Evolutionary conservation across 2,888 invertebrate species (phyloP).

Genomic region (Masnerella sp.): DNA sequence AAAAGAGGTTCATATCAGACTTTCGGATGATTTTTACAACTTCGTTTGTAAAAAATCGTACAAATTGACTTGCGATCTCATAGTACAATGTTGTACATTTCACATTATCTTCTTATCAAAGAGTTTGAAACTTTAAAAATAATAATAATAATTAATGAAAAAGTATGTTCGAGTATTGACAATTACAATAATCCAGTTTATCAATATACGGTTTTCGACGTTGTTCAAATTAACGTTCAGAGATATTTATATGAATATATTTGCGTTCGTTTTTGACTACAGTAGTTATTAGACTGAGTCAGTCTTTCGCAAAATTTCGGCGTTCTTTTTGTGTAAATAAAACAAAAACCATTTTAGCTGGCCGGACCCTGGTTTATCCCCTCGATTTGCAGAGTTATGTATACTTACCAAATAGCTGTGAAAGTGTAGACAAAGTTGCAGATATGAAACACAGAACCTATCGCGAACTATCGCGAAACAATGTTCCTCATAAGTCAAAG

Average conservation of each 20-base stretch:
- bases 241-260: constrained; percentile 6
- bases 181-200: not conserved
- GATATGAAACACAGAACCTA: constrained; percentile 22
- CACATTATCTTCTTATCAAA: constrained; percentile 26
- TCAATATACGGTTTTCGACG: not conserved
- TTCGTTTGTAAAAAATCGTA: constrained; percentile 27
- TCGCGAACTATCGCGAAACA: constrained; percentile 45
- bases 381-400: constrained; percentile 40
- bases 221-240: not conserved
- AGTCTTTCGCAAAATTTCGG: constrained; percentile 27
- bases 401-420: constrained; percentile 47
- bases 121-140: no score
- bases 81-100: constrained; percentile 36
- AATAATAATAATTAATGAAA: no score
- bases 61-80: constrained; percentile 24
- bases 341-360: constrained; percentile 14
- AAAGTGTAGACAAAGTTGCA: constrained; percentile 41
- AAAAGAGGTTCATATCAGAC: constrained; percentile 19
- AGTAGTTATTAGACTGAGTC: not conserved
- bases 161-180: no score
- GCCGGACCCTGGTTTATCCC: constrained; percentile 7
- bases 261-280: not conserved
- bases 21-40: constrained; percentile 23
- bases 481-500: constrained; percentile 49
- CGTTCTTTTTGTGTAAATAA: not conserved